Evolutionary conservation across 1,140 invertebrate species (phyloP).

Genomic region (Forficula auricularia): DNA sequence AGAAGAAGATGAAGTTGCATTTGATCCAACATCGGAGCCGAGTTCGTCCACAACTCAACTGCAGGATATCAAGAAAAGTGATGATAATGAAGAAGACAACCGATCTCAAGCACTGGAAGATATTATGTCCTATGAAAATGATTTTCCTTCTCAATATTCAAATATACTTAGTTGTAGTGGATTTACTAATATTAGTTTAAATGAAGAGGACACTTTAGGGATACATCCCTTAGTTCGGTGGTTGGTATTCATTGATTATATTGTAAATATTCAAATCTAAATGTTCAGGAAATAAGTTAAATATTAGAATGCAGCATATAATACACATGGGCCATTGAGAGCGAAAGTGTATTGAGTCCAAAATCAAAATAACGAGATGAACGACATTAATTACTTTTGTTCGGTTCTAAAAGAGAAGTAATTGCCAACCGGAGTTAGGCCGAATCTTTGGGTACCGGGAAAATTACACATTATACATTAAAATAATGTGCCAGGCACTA

Average conservation of each 20-base stretch:
- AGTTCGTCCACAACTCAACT: slow-evolving; percentile 22
- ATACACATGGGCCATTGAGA: too few species aligned
- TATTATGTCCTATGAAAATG: slow-evolving; percentile 43
- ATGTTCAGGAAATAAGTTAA: too few species aligned
- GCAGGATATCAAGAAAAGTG: slow-evolving; percentile 24
- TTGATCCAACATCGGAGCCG: background rate
- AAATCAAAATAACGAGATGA: too few species aligned
- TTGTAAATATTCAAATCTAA: too few species aligned
- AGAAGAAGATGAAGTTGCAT: slow-evolving; percentile 7
- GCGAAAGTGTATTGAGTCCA: too few species aligned
- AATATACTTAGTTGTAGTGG: background rate
- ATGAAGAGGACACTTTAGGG: slow-evolving; percentile 29
- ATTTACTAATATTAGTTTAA: background rate
- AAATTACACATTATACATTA: too few species aligned
- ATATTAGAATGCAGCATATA: too few species aligned
- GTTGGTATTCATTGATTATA: slow-evolving; percentile 28
- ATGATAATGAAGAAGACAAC: slow-evolving; percentile 18
- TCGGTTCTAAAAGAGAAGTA: too few species aligned
- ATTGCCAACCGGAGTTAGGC: too few species aligned
- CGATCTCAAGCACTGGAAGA: slow-evolving; percentile 33
- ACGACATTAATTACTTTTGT: too few species aligned
- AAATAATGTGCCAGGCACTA: too few species aligned
- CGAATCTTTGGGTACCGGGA: too few species aligned
- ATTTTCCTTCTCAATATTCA: slow-evolving; percentile 30
- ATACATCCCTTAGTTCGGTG: slow-evolving; percentile 36